Percentiles rank a stretch among this genome's conserved stretches.
Evolutionary conservation across 2,113 vertebrate species (phyloP).

Genomic region (Myrmophylax atrothorax): DNA sequence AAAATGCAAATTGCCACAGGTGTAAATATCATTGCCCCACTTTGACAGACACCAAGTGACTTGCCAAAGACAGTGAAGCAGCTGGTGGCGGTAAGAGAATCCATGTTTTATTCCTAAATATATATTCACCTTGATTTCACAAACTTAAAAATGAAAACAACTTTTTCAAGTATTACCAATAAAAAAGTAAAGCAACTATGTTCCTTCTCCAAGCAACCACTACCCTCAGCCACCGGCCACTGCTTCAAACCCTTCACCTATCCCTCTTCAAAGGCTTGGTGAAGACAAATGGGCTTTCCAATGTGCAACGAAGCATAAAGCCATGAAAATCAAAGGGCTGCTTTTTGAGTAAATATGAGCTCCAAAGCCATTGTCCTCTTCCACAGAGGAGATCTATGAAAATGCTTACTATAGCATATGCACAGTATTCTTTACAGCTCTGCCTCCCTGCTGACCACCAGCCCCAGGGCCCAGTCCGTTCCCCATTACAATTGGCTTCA

Average conservation of each 20-base stretch:
- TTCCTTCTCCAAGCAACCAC: not conserved
- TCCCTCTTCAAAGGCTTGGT: conserved; percentile 29
- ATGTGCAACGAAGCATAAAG: conserved; percentile 22
- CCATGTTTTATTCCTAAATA: not conserved
- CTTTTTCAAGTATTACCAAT: not conserved
- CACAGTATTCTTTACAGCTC: conserved; percentile 52
- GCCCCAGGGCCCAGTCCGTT: conserved; percentile 29
- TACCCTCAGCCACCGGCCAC: not conserved
- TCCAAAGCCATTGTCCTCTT: conserved; percentile 56
- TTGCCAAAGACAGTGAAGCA: not conserved
- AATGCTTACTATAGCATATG: conserved; percentile 59
- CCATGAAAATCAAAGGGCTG: conserved; percentile 61
- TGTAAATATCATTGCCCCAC: not conserved
- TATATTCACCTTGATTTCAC: not conserved
- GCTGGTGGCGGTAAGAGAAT: not conserved
- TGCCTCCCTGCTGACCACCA: conserved; percentile 61
- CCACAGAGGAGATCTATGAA: conserved; percentile 49
- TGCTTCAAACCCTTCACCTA: conserved; percentile 1
- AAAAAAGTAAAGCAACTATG: not conserved
- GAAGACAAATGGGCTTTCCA: conserved; percentile 62
- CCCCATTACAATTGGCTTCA: conserved; percentile 52
- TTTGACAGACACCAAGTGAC: not conserved
- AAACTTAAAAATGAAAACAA: not conserved
- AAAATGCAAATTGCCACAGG: not conserved
- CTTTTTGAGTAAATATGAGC: conserved; percentile 61